Evolutionary conservation across 2,888 invertebrate genomes (phyloP).

Genomic region (Sicus ferrugineus): DNA sequence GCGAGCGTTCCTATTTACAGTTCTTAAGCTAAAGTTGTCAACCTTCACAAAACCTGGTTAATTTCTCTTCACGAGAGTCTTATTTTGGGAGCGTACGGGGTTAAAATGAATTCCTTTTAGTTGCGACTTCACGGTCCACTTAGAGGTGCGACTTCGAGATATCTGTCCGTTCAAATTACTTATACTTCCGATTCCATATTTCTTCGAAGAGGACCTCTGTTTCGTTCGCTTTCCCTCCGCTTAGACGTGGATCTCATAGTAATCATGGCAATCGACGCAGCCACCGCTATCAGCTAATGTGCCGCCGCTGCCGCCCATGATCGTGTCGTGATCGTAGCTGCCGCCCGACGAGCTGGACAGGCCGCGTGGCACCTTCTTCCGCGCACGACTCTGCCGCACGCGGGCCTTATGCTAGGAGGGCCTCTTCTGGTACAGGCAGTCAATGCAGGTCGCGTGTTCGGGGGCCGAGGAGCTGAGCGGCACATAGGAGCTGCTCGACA

Average conservation of each 20-base stretch:
- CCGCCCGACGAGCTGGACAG: conserved; percentile 46
- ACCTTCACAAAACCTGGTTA: not conserved
- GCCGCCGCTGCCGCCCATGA: conserved; percentile 15
- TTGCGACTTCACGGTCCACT: not conserved
- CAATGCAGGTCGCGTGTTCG: conserved; percentile 77
- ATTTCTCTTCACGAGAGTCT: not conserved
- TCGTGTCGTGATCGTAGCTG: conserved; percentile 28
- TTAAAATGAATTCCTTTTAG: not conserved
- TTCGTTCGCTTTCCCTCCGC: too few species aligned
- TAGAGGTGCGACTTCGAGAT: not conserved
- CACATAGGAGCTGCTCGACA: conserved; percentile 51
- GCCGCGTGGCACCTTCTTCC: conserved; percentile 66
- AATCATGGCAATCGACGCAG: conserved; percentile 64
- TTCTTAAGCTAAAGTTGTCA: conserved; percentile 15
- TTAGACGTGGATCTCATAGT: conserved; percentile 72
- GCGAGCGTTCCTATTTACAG: not conserved
- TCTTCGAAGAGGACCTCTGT: not conserved
- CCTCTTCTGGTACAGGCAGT: conserved; percentile 74
- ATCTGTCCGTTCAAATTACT: not conserved
- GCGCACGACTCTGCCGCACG: conserved; percentile 71
- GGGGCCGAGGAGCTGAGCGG: conserved; percentile 65
- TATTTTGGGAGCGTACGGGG: not conserved
- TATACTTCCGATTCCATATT: not conserved
- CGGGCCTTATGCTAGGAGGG: conserved; percentile 73
- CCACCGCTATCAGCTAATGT: conserved; percentile 50